Evolutionary conservation across 2,113 vertebrate species (phyloP).

Genomic region (Anoplopoma fimbria): DNA sequence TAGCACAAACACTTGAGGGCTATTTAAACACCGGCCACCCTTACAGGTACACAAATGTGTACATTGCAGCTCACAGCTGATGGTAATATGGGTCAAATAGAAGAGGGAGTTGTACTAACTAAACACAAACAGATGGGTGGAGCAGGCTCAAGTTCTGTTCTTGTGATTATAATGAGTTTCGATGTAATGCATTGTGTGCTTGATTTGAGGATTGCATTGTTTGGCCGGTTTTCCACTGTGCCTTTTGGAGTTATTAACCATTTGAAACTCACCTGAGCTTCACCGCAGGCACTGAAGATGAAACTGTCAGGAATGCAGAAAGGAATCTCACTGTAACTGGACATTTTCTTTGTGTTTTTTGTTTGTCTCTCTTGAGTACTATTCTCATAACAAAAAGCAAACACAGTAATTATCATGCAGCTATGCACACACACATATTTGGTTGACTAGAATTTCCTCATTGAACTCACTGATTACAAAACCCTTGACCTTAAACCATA

Average conservation of each 20-base stretch:
- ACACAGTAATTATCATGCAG: background rate
- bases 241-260: conserved; percentile 10
- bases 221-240: conserved; percentile 23
- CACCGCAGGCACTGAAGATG: background rate
- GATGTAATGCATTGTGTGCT: conserved; percentile 29
- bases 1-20: background rate
- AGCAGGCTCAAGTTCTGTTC: conserved; percentile 8
- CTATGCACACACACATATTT: background rate
- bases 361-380: conserved; percentile 1
- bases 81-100: background rate
- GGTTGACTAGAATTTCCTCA: background rate
- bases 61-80: background rate
- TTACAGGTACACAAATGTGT: background rate
- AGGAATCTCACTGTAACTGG: conserved; percentile 54
- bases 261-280: conserved; percentile 9
- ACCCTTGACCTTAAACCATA: background rate
- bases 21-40: background rate
- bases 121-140: conserved; percentile 26
- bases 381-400: background rate
- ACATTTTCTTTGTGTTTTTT: conserved; percentile 30
- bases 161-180: conserved; percentile 22
- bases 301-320: conserved; percentile 63
- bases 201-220: conserved; percentile 36
- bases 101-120: background rate
- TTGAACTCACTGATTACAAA: background rate